Percentiles rank a stretch among this genome's conserved stretches.
Evolutionary conservation across 2,888 invertebrate species (phyloP).

Genomic region (Nymphalis polychloros): DNA sequence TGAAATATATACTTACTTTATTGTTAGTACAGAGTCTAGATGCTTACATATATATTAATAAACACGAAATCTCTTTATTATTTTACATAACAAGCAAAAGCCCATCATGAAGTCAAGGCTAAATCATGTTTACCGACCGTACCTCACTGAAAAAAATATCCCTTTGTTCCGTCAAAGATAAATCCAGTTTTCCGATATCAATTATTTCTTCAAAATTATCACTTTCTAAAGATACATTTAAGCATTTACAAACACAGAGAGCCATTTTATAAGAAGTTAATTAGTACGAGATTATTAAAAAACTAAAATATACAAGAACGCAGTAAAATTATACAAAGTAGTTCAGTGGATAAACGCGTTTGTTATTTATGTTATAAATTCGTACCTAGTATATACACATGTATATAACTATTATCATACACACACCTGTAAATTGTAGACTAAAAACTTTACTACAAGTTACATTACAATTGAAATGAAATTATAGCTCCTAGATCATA

Average conservation of each 20-base stretch:
- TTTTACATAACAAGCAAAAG: constrained; percentile 32
- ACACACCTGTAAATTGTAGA: constrained; percentile 40
- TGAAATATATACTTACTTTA: constrained; percentile 13
- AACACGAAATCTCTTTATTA: constrained; percentile 13
- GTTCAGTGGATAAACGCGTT: constrained; percentile 56
- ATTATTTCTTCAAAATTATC: constrained; percentile 81
- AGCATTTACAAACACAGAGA: constrained; percentile 87
- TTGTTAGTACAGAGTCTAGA: constrained; percentile 4
- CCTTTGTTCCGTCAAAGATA: constrained; percentile 82
- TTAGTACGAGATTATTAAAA: constrained; percentile 44
- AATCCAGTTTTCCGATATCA: constrained; percentile 79
- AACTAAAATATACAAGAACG: constrained; percentile 63
- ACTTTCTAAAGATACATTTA: constrained; percentile 86
- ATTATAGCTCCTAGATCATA: neutral
- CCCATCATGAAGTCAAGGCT: constrained; percentile 62
- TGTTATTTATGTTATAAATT: constrained; percentile 43
- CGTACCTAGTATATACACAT: constrained; percentile 42
- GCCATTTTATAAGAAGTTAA: constrained; percentile 63
- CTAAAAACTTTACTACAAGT: constrained; percentile 1
- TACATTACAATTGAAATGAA: constrained; percentile 3
- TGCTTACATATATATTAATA: constrained; percentile 8
- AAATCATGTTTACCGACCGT: constrained; percentile 71
- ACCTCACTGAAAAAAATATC: constrained; percentile 87
- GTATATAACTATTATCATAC: constrained; percentile 39
- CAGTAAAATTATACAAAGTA: constrained; percentile 55